Conservation (phyloP, 2,113 vertebrate species). For the Oxygymnocypris stewartii region DNA sequence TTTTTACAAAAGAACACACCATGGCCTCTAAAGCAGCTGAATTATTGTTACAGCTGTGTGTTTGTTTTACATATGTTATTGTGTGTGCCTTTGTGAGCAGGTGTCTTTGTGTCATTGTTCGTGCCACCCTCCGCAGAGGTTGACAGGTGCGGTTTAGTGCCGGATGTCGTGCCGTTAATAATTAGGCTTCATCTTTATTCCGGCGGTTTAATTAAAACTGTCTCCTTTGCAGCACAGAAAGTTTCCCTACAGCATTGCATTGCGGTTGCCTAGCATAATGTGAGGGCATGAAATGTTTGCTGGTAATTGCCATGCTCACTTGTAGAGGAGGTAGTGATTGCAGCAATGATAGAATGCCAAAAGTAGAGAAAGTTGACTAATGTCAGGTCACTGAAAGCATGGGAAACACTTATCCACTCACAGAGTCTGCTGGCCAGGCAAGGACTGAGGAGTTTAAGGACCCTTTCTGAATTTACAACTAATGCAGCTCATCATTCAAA, state of each 20-base stretch:
- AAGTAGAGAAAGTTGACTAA: conserved; percentile 3
- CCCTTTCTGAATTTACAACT: not conserved
- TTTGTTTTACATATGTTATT: conserved; percentile 32
- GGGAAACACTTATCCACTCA: not conserved
- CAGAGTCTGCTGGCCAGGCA: not conserved
- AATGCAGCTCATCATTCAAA: not conserved
- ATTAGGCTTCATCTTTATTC: conserved; percentile 65
- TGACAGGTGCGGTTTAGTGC: conserved; percentile 55
- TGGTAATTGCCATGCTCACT: conserved; percentile 16
- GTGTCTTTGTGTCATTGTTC: conserved; percentile 24
- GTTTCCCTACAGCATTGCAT: conserved; percentile 32
- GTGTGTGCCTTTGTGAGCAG: not conserved
- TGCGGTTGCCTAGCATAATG: not conserved
- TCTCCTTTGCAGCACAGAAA: conserved; percentile 53
- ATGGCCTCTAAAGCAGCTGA: not conserved
- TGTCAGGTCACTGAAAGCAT: conserved; percentile 1
- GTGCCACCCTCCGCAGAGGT: conserved; percentile 8
- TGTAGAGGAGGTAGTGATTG: conserved; percentile 12
- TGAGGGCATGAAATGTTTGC: conserved; percentile 1
- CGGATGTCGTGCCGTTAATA: conserved; percentile 59
- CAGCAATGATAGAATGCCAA: conserved; percentile 4
- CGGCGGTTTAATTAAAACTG: conserved; percentile 65
- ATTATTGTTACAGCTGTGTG: not conserved
- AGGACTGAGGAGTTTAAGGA: not conserved
- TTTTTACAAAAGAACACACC: not conserved